Percentiles rank a stretch among this genome's conserved stretches.
These are phyloP conservation scores for Theonella swinhoei DNA, from an alignment of 37 sponge, comb jelly and placozoan species.

Conservation along the genomic window DNA sequence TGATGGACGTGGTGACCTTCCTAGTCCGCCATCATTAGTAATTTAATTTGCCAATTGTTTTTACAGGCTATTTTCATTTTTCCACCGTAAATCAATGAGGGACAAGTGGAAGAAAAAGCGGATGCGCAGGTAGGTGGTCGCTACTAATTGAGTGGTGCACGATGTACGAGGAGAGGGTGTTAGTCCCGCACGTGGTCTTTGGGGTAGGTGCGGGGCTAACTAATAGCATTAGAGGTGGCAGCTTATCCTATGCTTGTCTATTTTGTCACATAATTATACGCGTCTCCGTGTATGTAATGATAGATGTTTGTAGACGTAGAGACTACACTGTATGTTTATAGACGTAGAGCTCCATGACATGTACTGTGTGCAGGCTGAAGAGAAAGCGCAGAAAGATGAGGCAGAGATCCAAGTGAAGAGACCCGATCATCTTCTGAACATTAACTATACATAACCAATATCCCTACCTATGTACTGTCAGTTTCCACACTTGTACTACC, in stretches of 20 bases:
- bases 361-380: conserved; percentile 61
- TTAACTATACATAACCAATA: not conserved
- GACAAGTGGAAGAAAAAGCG: conserved; percentile 89
- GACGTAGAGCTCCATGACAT: no score
- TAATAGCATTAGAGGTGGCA: not conserved
- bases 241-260: no score
- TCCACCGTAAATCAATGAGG: not conserved
- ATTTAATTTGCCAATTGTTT: not conserved
- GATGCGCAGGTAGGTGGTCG: conserved; percentile 69
- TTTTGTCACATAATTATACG: no score
- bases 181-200: no score
- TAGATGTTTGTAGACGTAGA: no score
- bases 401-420: conserved; percentile 78
- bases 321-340: no score
- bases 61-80: conserved; percentile 1
- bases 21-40: not conserved
- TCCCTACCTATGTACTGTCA: no score
- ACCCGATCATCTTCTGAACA: not conserved
- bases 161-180: no score
- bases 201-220: no score
- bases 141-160: not conserved
- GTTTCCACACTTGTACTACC: no score
- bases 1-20: not conserved
- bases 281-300: no score
- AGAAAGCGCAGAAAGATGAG: conserved; percentile 94